Evolutionary conservation across 2,888 invertebrate genomes (phyloP).

Genomic region (Drosophila mimica): DNA sequence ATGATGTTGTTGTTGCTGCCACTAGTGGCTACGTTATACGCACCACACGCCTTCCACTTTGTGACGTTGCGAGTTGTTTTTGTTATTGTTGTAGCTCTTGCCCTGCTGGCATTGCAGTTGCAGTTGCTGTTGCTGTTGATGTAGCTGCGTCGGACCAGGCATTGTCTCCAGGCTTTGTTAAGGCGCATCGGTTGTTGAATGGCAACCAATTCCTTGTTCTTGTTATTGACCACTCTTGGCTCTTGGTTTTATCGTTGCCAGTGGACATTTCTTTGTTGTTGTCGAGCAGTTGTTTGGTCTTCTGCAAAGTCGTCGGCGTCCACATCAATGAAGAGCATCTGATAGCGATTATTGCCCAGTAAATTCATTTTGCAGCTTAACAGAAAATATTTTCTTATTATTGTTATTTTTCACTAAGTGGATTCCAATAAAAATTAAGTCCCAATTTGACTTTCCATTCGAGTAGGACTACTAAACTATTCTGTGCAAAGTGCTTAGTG

Average conservation of each 20-base stretch:
- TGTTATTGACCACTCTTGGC: not conserved
- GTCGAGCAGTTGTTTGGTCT: not conserved
- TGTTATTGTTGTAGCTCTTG: not conserved
- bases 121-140: constrained; percentile 1
- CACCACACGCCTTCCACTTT: not conserved
- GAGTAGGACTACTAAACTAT: not conserved
- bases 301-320: constrained; percentile 7
- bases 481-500: not conserved
- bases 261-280: not conserved
- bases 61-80: constrained; percentile 19
- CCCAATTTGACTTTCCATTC: not conserved
- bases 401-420: not conserved
- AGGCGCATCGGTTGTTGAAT: no score
- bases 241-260: not conserved
- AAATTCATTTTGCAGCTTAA: constrained; percentile 18
- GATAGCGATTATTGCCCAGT: constrained; percentile 35
- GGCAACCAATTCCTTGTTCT: not conserved
- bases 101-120: not conserved
- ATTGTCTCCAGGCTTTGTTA: not conserved
- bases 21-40: not conserved
- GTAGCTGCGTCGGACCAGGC: not conserved
- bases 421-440: not conserved
- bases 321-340: constrained; percentile 45
- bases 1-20: constrained; percentile 10
- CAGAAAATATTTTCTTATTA: not conserved